A percentile compares a stretch with the other conserved stretches of the same genome.
These are phyloP conservation scores for Arrhamphus sclerolepis DNA, from an alignment of 2,797 vertebrate genomes.

Conservation along the genomic window DNA sequence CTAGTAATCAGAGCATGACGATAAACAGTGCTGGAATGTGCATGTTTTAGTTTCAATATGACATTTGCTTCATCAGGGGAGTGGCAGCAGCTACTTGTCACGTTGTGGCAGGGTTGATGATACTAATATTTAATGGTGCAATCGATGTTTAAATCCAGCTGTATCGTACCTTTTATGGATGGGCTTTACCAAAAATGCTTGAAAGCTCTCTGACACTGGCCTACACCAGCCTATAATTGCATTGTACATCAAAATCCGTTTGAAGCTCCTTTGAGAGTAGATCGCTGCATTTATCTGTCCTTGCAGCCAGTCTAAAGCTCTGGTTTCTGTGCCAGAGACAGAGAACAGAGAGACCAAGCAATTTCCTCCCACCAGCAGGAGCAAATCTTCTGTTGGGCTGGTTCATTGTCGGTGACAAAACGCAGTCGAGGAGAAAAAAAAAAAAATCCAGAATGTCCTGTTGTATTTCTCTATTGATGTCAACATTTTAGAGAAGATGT, in stretches of 20 bases:
- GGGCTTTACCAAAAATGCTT: too few species aligned
- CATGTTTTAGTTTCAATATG: slow-evolving; percentile 14
- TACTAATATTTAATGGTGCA: too few species aligned
- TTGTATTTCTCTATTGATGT: neutral
- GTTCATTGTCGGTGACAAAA: slow-evolving; percentile 16
- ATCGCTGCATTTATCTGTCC: slow-evolving; percentile 48
- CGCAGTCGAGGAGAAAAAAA: neutral
- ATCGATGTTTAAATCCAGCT: too few species aligned
- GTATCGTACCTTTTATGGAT: too few species aligned
- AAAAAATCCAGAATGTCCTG: neutral
- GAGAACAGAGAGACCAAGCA: slow-evolving; percentile 16
- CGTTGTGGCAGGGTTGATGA: too few species aligned
- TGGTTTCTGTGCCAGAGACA: slow-evolving; percentile 24
- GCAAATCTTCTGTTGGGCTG: slow-evolving; percentile 5
- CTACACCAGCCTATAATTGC: neutral
- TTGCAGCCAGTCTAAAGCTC: slow-evolving; percentile 22
- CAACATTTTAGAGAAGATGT: neutral
- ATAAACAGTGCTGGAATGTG: neutral
- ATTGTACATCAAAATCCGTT: slow-evolving; percentile 15
- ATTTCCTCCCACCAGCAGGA: slow-evolving; percentile 19
- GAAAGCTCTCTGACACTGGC: too few species aligned
- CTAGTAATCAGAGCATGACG: slow-evolving; percentile 1
- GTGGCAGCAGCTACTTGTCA: neutral
- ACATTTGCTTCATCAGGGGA: neutral
- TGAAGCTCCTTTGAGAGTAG: slow-evolving; percentile 47